Base-by-base conservation (phyloP, 2,113 vertebrate genomes). In the Silurus asotus region DNA sequence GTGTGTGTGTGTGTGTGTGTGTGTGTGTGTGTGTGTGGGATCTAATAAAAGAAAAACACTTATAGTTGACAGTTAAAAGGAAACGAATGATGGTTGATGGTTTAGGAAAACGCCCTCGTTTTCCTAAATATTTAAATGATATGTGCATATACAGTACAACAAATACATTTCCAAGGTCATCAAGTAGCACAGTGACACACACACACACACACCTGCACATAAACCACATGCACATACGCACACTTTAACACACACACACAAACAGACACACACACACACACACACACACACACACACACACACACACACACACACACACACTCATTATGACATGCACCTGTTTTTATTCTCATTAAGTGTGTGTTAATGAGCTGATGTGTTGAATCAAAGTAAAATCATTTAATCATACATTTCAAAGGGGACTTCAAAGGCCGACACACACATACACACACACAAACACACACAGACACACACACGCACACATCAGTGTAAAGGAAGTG, bases 71-170 rank as follows among this genome's bases (percentile, higher is more conserved):
- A 81, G n/a, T 81, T 86, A 64, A 86, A 86, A 86, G 76, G 20
- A 88, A 87, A 90, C 74, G 78, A 90, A 87, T 85, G 84, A 85
- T 62, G 45, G 69, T 48, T 84, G 62, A 76, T 87, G 88, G 80
- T 85, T 85, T 83, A 88, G n/a, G n/a, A n/a, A n/a, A n/a, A n/a
- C n/a, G 78, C 85, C 80, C 82, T 88, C 20, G 3, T 14, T 53
- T 65, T 92, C 89, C 87, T 91, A 88, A 90, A 89, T 88, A 62
- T 90, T 82, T 14, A 82, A 67, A 82, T 65, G 13, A 67, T 51
- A 67, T 82, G 80, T 48, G 14, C 80, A 65, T 82, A 51, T 51
- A 51, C 67, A 51, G n/a, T 51, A 51, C 67, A 51, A 81, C 1
- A 13, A 81, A 49, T 48, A 65, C 19, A 79, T 79, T 59, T 59